These are phyloP conservation scores for Dromaius novaehollandiae DNA, from an alignment of 2,113 vertebrate genomes.

Conservation along the genomic window DNA sequence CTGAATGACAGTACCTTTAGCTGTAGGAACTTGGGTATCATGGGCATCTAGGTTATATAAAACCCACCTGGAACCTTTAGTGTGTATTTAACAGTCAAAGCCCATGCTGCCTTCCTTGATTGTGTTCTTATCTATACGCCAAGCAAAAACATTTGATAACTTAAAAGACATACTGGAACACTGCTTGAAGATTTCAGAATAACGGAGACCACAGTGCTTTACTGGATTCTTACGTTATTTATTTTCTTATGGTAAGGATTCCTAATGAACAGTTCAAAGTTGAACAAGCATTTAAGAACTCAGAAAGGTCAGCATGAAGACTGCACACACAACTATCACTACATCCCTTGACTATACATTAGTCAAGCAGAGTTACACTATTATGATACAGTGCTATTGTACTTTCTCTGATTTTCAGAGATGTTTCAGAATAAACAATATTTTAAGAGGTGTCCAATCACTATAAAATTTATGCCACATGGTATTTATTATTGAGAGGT, in stretches of 20 bases:
- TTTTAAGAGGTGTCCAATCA: neutral
- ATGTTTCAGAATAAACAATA: neutral
- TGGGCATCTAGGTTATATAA: neutral
- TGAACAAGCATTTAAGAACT: neutral
- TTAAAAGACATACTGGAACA: neutral
- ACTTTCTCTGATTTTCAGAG: neutral
- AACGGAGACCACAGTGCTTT: neutral
- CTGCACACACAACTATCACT: neutral
- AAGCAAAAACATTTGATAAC: neutral
- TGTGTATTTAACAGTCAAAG: neutral
- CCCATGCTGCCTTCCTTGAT: neutral
- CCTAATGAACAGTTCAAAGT: neutral
- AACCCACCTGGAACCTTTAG: neutral
- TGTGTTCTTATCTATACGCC: rapidly evolving
- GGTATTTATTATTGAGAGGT: neutral
- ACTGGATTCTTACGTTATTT: neutral
- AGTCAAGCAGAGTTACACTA: neutral
- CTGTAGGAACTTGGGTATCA: neutral
- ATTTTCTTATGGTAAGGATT: neutral
- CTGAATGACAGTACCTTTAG: neutral
- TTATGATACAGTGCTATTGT: neutral
- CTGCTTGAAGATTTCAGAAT: neutral
- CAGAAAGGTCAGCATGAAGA: neutral
- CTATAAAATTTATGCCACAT: neutral
- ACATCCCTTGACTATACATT: neutral